Percentiles rank a stretch among this genome's conserved stretches.
These are phyloP conservation scores for Ophion ellenae DNA, from an alignment of 2,888 invertebrate species.

Conservation along the genomic window DNA sequence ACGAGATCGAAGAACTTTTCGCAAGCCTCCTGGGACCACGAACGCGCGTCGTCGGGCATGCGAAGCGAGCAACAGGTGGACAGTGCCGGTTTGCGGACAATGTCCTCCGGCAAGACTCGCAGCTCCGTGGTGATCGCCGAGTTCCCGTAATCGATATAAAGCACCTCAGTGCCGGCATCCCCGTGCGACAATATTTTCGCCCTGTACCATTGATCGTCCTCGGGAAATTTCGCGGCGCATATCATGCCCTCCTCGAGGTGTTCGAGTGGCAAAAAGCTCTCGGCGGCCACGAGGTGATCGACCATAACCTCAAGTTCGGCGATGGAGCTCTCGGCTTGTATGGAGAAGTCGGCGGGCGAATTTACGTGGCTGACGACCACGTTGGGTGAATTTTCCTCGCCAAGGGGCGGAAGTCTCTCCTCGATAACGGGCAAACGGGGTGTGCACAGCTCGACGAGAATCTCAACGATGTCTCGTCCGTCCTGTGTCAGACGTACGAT, in stretches of 20 bases:
- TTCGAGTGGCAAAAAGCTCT: constrained; percentile 85
- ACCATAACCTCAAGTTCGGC: constrained; percentile 87
- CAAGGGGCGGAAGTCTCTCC: constrained; percentile 78
- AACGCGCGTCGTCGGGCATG: constrained; percentile 85
- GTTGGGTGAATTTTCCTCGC: constrained; percentile 76
- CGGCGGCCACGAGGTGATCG: constrained; percentile 85
- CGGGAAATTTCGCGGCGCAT: constrained; percentile 88
- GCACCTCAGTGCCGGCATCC: constrained; percentile 86
- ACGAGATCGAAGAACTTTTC: constrained; percentile 88
- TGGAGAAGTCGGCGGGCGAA: constrained; percentile 80
- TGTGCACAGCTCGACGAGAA: constrained; percentile 40
- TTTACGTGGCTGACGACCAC: constrained; percentile 74
- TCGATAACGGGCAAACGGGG: constrained; percentile 64
- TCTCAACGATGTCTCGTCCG: constrained; percentile 83
- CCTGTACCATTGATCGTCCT: constrained; percentile 88
- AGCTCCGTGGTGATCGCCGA: constrained; percentile 86
- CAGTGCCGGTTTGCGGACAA: constrained; percentile 86
- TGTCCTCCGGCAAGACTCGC: constrained; percentile 86
- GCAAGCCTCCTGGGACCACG: constrained; percentile 89
- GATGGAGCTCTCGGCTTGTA: constrained; percentile 82
- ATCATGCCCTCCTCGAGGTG: constrained; percentile 85
- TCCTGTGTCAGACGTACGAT: constrained; percentile 88
- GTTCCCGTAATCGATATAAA: constrained; percentile 90
- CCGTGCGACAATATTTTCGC: constrained; percentile 86
- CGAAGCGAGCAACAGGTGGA: constrained; percentile 87